phyloP scores from a whole-genome alignment of 2,888 invertebrate genomes.

The Rotaria sp. region DNA sequence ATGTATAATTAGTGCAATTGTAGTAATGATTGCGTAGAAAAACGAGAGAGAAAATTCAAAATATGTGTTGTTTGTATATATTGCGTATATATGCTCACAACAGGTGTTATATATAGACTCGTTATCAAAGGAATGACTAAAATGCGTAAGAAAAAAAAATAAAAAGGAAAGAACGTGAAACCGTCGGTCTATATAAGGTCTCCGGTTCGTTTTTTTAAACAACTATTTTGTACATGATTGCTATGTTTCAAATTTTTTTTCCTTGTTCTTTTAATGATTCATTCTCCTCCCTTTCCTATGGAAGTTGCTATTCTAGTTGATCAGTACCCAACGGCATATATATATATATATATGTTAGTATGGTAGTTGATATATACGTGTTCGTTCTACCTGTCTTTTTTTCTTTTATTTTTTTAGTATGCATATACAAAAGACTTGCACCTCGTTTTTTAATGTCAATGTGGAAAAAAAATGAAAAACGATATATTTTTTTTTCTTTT shows the following conservation, averaged over 20 bases:
- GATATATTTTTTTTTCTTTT: neutral
- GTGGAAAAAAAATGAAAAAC: neutral
- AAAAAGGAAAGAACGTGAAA: neutral
- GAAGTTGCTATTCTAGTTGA: neutral
- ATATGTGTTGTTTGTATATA: neutral
- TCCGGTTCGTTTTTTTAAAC: neutral
- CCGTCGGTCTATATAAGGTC: neutral
- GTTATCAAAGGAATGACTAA: neutral
- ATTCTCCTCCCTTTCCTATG: neutral
- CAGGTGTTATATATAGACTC: neutral
- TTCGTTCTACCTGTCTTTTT: neutral
- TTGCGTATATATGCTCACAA: neutral
- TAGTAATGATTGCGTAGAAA: neutral
- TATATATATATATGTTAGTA: neutral
- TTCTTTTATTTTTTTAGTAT: neutral
- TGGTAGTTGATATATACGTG: neutral
- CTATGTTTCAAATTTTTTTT: neutral
- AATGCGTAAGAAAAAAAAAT: neutral
- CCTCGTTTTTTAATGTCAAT: slow-evolving; percentile 3
- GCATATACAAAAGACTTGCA: neutral
- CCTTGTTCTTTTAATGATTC: neutral
- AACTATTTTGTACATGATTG: neutral
- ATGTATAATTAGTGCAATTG: neutral
- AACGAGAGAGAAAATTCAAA: neutral
- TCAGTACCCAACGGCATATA: neutral